Conservation (phyloP, 2,113 vertebrate genomes). For the Megalops atlanticus region DNA sequence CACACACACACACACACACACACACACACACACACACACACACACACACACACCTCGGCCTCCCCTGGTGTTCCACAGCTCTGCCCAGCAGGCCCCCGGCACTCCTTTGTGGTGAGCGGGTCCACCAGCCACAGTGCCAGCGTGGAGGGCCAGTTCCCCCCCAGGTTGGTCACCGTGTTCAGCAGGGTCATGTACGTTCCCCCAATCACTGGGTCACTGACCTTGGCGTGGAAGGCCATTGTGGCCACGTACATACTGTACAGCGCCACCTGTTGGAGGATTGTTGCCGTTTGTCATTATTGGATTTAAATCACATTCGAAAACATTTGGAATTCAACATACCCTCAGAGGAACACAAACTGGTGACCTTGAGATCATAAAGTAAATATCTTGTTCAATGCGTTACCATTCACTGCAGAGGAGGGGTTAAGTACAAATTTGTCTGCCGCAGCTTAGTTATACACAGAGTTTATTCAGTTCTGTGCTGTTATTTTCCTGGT, state of each 20-base stretch:
- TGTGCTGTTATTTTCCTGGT: too few relatives aligned
- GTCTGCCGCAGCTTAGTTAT: too few relatives aligned
- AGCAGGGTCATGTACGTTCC: conserved; percentile 98
- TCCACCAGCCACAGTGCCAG: conserved; percentile 94
- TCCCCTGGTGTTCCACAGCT: conserved; percentile 74
- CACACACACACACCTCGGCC: conserved; percentile 65
- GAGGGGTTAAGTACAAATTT: too few relatives aligned
- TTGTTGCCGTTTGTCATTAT: too few relatives aligned
- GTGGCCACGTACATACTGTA: conserved; percentile 98
- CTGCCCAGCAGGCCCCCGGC: conserved; percentile 75
- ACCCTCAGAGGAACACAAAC: too few relatives aligned
- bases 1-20: not conserved
- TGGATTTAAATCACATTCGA: too few relatives aligned
- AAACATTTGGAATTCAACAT: too few relatives aligned
- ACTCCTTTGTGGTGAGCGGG: conserved; percentile 87
- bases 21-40: not conserved
- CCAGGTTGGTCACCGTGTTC: conserved; percentile 93
- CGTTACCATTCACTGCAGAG: too few relatives aligned
- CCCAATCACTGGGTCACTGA: conserved; percentile 94
- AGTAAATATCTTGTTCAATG: too few relatives aligned
- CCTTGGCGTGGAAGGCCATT: conserved; percentile 97
- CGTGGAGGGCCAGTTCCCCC: conserved; percentile 95
- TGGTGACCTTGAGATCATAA: too few relatives aligned
- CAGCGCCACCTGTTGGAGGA: conserved; percentile 76
- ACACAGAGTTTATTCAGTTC: too few relatives aligned